Evolutionary conservation across 1,140 invertebrate genomes (phyloP), one percentile per base, ranked within the genome.

Genomic region (Stegodyphus mimosarum): DNA sequence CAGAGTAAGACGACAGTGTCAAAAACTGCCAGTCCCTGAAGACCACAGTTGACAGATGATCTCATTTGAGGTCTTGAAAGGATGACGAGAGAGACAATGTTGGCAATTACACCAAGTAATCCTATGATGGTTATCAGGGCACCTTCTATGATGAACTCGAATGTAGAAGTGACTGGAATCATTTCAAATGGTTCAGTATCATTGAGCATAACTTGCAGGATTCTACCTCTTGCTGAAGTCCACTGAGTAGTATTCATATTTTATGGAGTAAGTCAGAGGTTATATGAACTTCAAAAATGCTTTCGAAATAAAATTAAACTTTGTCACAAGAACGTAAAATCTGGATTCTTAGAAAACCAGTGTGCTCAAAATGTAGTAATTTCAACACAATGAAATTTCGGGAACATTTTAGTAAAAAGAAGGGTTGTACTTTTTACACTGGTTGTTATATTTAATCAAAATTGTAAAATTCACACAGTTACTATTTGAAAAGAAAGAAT

Each of bases 141-240:
- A 3, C 83, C 83, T 78, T 86, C 83, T 9, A 75, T 86, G n/a
- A 86, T 66, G 49, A 86, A 86, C 18, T 77, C 83, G 50, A 86
- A 86, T 9, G 83, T 86, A 13, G 83, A 78, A 6, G 78, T 64
- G 75, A 75, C 81, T 13, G 74, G 74, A 4, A 64, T 33, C 6
- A 60, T 17, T 15, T 79, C 76, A 18, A 73, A 51, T 33, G 70
- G 70, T 53, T 83, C 80, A 2, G 80, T 66, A 1, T 66, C 15
- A 17, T 83, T 83, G 48, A 83, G 53, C 7, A 83, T 50, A 2
- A 55, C 71, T 6, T 66, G 70, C 0, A 83, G 50, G 10, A 83
- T 72, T 6, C 48, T 33, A 7, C 15, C 50, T 72, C 51, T 73
- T 33, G 15, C 49, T 3, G 69, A 9, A 15, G n/a, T 18, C 71